Percentiles rank a stretch among this genome's conserved stretches.
Evolutionary conservation across 2,888 invertebrate genomes (phyloP).

Genomic region (Thyatira batis): DNA sequence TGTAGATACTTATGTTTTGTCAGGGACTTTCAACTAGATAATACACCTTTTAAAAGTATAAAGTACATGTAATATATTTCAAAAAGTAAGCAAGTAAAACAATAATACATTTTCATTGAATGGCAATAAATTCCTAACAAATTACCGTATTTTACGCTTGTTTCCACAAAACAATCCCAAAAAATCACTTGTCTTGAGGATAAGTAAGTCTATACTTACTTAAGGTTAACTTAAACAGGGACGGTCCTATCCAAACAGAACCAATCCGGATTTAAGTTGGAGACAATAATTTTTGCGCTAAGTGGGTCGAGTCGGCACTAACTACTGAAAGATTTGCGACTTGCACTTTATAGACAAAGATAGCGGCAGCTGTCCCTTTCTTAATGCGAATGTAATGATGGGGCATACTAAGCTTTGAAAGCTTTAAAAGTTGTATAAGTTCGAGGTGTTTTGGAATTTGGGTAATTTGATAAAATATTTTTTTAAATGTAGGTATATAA

Average conservation of each 20-base stretch:
- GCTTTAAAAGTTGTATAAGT: too few relatives aligned
- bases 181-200: not conserved
- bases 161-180: too few relatives aligned
- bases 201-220: not conserved
- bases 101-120: too few relatives aligned
- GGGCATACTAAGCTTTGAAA: not conserved
- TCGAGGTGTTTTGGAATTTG: not conserved
- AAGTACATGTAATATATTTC: too few relatives aligned
- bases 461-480: too few relatives aligned
- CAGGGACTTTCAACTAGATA: too few relatives aligned
- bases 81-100: too few relatives aligned
- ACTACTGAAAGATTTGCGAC: slow-evolving; percentile 45
- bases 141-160: not conserved
- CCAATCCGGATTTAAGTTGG: slow-evolving; percentile 37
- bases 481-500: too few relatives aligned
- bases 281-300: slow-evolving; percentile 39
- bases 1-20: too few relatives aligned
- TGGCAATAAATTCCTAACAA: too few relatives aligned
- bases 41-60: too few relatives aligned
- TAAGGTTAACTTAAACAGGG: not conserved
- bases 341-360: slow-evolving; percentile 4
- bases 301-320: slow-evolving; percentile 38
- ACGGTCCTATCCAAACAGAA: slow-evolving; percentile 13
- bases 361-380: not conserved
- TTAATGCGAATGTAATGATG: not conserved